These are phyloP conservation scores for Crossocerus cetratus DNA, from an alignment of 2,888 invertebrate genomes.

Conservation along the genomic window DNA sequence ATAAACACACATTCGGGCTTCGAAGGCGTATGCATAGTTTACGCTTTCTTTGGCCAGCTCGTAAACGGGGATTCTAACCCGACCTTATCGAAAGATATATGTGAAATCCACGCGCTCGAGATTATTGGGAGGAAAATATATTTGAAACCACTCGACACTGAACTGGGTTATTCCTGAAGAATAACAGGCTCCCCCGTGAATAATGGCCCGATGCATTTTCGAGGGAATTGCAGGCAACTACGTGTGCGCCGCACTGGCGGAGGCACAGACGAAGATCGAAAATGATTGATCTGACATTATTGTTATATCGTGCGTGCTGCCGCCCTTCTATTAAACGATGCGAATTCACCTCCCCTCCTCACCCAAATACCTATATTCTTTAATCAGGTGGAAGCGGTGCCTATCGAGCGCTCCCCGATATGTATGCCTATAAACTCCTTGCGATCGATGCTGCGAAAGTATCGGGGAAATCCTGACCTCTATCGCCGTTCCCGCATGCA, in stretches of 20 bases:
- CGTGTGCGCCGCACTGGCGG: too few species aligned
- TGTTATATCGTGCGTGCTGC: slow-evolving; percentile 17
- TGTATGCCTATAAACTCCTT: slow-evolving; percentile 39
- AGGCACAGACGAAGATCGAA: slow-evolving; percentile 41
- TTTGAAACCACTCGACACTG: too few species aligned
- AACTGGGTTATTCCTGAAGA: neutral
- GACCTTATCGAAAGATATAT: too few species aligned
- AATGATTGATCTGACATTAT: slow-evolving; percentile 47
- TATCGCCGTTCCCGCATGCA: neutral
- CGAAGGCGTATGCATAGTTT: too few species aligned
- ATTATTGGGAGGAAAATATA: too few species aligned
- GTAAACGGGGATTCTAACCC: too few species aligned
- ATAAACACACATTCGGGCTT: too few species aligned
- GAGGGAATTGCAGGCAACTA: slow-evolving; percentile 36
- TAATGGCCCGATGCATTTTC: slow-evolving; percentile 20
- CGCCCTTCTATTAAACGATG: too few species aligned
- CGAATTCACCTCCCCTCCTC: too few species aligned
- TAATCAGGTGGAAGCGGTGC: slow-evolving; percentile 4
- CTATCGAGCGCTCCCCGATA: slow-evolving; percentile 8
- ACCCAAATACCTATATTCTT: slow-evolving; percentile 9
- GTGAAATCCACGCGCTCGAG: too few species aligned
- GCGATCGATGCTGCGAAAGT: slow-evolving; percentile 28
- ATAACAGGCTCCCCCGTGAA: slow-evolving; percentile 17
- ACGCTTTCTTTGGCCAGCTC: too few species aligned
- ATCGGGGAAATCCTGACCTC: slow-evolving; percentile 27